These are phyloP conservation scores for Geotrupes spiniger DNA, from an alignment of 2,888 invertebrate species.

Conservation along the genomic window DNA sequence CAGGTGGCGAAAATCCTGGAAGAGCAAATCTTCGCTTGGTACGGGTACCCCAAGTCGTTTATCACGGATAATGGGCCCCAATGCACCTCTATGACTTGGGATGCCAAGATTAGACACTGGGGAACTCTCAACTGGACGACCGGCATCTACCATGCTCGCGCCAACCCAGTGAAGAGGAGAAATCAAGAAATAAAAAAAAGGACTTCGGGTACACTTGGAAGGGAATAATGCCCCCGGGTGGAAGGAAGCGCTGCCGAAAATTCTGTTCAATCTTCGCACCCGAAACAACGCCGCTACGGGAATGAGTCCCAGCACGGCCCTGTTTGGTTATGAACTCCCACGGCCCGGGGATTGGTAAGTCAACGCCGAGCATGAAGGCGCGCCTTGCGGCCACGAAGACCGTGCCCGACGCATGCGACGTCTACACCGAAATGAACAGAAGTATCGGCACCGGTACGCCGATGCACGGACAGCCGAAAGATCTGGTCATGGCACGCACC, in stretches of 20 bases:
- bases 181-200: conserved; percentile 31
- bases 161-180: too few species aligned
- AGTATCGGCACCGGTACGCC: neutral
- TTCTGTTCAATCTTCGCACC: conserved; percentile 9
- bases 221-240: conserved; percentile 5
- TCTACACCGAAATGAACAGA: neutral
- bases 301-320: conserved; percentile 11
- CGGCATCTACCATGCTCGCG: conserved; percentile 28
- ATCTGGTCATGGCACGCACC: too few species aligned
- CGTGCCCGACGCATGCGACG: neutral
- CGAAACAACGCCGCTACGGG: conserved; percentile 23
- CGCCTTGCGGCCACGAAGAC: neutral
- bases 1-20: conserved; percentile 12
- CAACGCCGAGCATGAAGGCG: too few species aligned
- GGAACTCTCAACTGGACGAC: conserved; percentile 24
- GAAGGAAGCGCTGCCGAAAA: conserved; percentile 12
- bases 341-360: conserved; percentile 20
- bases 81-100: too few species aligned
- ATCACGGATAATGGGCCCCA: conserved; percentile 21
- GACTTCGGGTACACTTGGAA: conserved; percentile 12
- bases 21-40: conserved; percentile 20
- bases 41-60: conserved; percentile 19
- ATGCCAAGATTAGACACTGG: too few species aligned
- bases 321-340: conserved; percentile 19
- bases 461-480: neutral